Percentiles rank a stretch among this genome's conserved stretches.
These are phyloP conservation scores for Myocastor coypus DNA, from an alignment of 2,113 vertebrate genomes.

Conservation along the genomic window DNA sequence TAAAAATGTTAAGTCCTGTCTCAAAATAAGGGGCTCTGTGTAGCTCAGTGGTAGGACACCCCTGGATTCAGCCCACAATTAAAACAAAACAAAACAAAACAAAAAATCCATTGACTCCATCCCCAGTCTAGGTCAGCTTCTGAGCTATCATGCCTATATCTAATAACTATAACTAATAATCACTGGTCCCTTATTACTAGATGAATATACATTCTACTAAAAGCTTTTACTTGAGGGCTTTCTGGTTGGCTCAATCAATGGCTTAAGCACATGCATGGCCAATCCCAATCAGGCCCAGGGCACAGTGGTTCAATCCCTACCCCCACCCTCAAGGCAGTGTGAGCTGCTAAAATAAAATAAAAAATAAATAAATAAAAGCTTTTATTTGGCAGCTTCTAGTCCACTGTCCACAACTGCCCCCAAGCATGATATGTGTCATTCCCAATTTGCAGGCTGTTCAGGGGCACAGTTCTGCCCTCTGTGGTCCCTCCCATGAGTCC, in stretches of 20 bases:
- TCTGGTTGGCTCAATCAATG: no score
- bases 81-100: background rate
- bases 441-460: background rate
- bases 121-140: background rate
- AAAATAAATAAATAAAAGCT: background rate
- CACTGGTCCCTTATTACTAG: background rate
- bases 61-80: background rate
- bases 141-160: background rate
- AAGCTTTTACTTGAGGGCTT: background rate
- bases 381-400: background rate
- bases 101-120: background rate
- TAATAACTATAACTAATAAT: background rate
- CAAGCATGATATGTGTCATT: background rate
- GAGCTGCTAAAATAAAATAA: no score
- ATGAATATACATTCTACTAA: constrained; percentile 22
- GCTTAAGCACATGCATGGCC: no score
- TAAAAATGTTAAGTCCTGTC: background rate
- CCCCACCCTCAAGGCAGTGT: no score
- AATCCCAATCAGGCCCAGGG: no score
- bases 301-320: no score
- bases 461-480: background rate
- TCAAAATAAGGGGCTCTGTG: background rate
- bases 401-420: constrained; percentile 4
- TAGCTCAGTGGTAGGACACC: background rate
- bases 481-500: background rate